Evolutionary conservation across 2,797 vertebrate genomes (phyloP).

Genomic region (Jordanella pulchra): DNA sequence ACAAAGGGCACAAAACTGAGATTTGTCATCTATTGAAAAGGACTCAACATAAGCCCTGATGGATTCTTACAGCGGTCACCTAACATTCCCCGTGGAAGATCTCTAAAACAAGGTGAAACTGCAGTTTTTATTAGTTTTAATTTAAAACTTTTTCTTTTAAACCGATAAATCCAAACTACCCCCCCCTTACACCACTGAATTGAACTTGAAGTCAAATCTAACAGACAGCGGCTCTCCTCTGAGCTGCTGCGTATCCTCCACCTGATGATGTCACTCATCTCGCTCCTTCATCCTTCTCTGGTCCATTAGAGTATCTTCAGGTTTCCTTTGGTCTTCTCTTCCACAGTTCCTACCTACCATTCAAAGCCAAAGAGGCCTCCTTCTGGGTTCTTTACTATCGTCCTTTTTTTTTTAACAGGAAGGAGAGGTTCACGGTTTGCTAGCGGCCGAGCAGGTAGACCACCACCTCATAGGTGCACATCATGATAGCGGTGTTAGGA

Average conservation of each 20-base stretch:
- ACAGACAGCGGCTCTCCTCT: conserved; percentile 16
- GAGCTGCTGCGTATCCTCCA: conserved; percentile 31
- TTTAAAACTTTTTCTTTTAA: conserved; percentile 6
- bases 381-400: conserved; percentile 35
- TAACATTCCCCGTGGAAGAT: conserved; percentile 43
- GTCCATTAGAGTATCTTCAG: conserved; percentile 67
- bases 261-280: conserved; percentile 32
- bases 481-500: conserved; percentile 98
- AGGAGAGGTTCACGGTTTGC: conserved; percentile 34
- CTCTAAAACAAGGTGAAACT: conserved; percentile 20
- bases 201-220: conserved; percentile 41
- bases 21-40: conserved; percentile 10
- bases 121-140: not conserved
- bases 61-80: conserved; percentile 15
- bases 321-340: conserved; percentile 81
- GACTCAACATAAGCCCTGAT: conserved; percentile 7
- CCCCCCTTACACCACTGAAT: conserved; percentile 61
- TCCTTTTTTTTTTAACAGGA: conserved; percentile 22
- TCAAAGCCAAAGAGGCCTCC: conserved; percentile 21
- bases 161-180: conserved; percentile 23
- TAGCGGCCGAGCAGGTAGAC: conserved; percentile 94
- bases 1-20: conserved; percentile 9
- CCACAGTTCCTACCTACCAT: conserved; percentile 21
- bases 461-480: conserved; percentile 98
- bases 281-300: conserved; percentile 61